Conservation (phyloP, 2,113 vertebrate genomes). For the Ophiodon elongatus region DNA sequence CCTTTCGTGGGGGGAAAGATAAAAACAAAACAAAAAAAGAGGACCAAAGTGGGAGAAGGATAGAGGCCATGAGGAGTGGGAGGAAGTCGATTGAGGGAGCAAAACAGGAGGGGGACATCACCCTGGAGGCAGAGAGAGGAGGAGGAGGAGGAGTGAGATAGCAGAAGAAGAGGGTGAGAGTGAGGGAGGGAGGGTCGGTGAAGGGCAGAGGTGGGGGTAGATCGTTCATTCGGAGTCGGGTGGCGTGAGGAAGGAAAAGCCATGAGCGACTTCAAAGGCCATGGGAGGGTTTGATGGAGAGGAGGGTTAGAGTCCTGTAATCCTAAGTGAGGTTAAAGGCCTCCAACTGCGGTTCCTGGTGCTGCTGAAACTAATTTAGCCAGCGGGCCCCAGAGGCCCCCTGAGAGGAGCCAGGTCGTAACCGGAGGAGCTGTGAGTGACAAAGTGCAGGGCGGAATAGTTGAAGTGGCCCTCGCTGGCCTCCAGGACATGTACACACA, state of each 20-base stretch:
- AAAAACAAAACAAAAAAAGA: conserved; percentile 19
- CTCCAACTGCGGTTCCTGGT: conserved; percentile 61
- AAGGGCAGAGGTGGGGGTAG: conserved; percentile 58
- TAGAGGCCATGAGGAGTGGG: conserved; percentile 37
- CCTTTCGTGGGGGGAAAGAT: conserved; percentile 17
- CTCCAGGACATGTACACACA: conserved; percentile 1
- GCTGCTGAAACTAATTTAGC: conserved; percentile 80
- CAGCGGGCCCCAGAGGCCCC: conserved; percentile 60
- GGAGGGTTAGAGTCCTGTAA: conserved; percentile 73
- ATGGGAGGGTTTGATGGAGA: conserved; percentile 67
- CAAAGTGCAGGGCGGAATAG: conserved; percentile 69
- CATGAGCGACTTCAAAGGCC: conserved; percentile 79
- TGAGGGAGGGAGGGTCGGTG: conserved; percentile 23
- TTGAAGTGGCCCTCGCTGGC: conserved; percentile 23
- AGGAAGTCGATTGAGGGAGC: conserved; percentile 21
- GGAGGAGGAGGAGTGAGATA: conserved; percentile 44
- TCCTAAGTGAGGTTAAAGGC: conserved; percentile 71
- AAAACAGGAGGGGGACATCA: conserved; percentile 22
- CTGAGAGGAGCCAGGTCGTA: conserved; percentile 61
- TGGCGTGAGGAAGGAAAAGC: conserved; percentile 76
- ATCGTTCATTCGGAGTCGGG: conserved; percentile 57
- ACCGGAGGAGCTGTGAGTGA: conserved; percentile 80
- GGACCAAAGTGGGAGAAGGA: conserved; percentile 16
- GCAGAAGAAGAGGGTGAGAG: conserved; percentile 50
- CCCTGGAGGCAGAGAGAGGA: conserved; percentile 26